Evolutionary conservation across 2,797 vertebrate genomes (phyloP).

Genomic region (Sus cebifrons): DNA sequence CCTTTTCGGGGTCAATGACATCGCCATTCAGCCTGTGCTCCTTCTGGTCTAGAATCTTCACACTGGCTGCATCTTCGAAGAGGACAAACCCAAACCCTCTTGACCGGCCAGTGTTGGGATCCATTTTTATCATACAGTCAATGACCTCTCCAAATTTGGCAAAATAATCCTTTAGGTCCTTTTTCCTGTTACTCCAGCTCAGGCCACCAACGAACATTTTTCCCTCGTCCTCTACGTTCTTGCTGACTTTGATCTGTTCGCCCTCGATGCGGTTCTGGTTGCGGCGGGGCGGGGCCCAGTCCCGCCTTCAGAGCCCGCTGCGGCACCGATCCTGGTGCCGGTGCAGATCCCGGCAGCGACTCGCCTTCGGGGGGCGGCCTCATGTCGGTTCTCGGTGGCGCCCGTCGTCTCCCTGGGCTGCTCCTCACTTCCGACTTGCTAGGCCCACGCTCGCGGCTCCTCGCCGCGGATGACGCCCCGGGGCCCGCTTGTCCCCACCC

Average conservation of each 20-base stretch:
- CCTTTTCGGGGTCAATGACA: slow-evolving; percentile 98
- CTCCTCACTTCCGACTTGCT: slow-evolving; percentile 65
- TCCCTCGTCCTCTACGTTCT: slow-evolving; percentile 97
- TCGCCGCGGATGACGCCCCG: slow-evolving; percentile 83
- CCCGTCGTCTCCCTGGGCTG: slow-evolving; percentile 90
- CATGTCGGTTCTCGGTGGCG: slow-evolving; percentile 92
- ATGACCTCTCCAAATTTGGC: slow-evolving; percentile 99
- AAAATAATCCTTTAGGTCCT: slow-evolving; percentile 99
- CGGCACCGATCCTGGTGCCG: slow-evolving; percentile 21
- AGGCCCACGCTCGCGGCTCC: slow-evolving; percentile 66
- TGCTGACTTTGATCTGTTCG: slow-evolving; percentile 97
- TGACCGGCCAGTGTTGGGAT: slow-evolving; percentile 98
- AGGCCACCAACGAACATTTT: slow-evolving; percentile 99
- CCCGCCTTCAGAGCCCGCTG: slow-evolving; percentile 83
- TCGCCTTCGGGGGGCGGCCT: slow-evolving; percentile 91
- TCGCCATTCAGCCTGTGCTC: slow-evolving; percentile 98
- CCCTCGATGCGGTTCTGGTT: slow-evolving; percentile 96
- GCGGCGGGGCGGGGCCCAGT: slow-evolving; percentile 84
- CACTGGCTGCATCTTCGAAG: slow-evolving; percentile 96
- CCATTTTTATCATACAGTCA: slow-evolving; percentile 99
- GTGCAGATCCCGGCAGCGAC: slow-evolving; percentile 88
- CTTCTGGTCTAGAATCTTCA: slow-evolving; percentile 98
- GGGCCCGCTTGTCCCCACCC: slow-evolving; percentile 74
- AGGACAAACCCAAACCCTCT: slow-evolving; percentile 99
- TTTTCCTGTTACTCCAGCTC: slow-evolving; percentile 99